Evolutionary conservation across 2,888 invertebrate genomes (phyloP).

Genomic region (Metellina segmentata): DNA sequence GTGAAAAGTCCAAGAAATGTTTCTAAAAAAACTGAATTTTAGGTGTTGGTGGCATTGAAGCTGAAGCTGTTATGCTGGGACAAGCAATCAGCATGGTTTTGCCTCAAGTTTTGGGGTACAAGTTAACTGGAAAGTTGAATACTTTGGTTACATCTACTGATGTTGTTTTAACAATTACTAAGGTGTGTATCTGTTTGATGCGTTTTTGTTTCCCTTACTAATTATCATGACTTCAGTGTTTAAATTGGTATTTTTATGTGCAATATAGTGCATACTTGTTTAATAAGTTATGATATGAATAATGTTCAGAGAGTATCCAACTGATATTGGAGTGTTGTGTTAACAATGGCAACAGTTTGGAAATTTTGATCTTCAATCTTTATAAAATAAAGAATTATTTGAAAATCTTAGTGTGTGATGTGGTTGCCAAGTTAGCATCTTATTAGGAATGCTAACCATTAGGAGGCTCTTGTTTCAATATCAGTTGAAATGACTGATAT

Average conservation of each 20-base stretch:
- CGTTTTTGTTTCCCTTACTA: background rate
- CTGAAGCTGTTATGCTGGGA: slow-evolving; percentile 99
- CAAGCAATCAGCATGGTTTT: slow-evolving; percentile 98
- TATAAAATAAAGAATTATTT: too few species aligned
- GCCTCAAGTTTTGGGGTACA: slow-evolving; percentile 97
- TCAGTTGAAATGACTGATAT: too few species aligned
- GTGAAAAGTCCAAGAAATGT: too few species aligned
- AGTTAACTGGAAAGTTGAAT: slow-evolving; percentile 89
- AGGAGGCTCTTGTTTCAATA: too few species aligned
- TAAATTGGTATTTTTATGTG: background rate
- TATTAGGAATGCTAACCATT: too few species aligned
- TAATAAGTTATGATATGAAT: too few species aligned
- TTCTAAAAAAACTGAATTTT: background rate
- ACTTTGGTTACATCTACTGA: slow-evolving; percentile 96
- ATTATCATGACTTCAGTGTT: background rate
- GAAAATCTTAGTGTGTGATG: too few species aligned
- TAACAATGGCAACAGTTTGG: too few species aligned
- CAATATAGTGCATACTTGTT: background rate
- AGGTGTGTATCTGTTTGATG: slow-evolving; percentile 84
- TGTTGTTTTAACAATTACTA: slow-evolving; percentile 97
- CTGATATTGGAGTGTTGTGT: too few species aligned
- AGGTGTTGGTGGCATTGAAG: slow-evolving; percentile 91
- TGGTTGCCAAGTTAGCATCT: too few species aligned
- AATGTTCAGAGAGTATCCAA: too few species aligned
- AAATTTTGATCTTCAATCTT: too few species aligned